Evolutionary conservation across 1,140 invertebrate genomes (phyloP).

Genomic region (Gryllus bimaculatus): DNA sequence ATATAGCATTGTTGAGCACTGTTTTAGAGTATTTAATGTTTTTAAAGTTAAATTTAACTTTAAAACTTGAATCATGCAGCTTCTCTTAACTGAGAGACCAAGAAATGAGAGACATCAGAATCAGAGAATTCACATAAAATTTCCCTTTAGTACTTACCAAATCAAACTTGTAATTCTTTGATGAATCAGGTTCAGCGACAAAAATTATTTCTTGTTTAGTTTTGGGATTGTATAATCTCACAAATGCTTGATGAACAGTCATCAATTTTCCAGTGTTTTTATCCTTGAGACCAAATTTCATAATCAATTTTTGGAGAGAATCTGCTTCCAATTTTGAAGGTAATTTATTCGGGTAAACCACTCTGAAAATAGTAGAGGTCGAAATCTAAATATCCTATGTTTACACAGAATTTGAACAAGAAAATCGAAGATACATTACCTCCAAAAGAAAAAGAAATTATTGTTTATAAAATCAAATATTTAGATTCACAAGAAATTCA

Average conservation of each 20-base stretch:
- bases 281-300: constrained; percentile 75
- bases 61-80: not conserved
- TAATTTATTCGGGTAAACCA: constrained; percentile 63
- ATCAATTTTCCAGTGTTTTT: constrained; percentile 55
- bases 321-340: constrained; percentile 64
- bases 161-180: constrained; percentile 82
- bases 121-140: not conserved
- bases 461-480: too few relatives aligned
- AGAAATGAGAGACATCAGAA: constrained; percentile 14
- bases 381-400: not conserved
- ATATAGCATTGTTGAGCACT: too few relatives aligned
- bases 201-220: constrained; percentile 80
- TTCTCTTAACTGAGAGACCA: not conserved
- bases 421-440: too few relatives aligned
- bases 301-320: constrained; percentile 75
- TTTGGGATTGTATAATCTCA: constrained; percentile 58
- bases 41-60: too few relatives aligned
- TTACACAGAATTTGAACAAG: too few relatives aligned
- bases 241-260: constrained; percentile 85
- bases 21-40: too few relatives aligned
- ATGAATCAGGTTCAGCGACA: constrained; percentile 79
- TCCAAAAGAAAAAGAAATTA: too few relatives aligned
- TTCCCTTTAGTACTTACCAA: constrained; percentile 49
- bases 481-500: too few relatives aligned
- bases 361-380: constrained; percentile 34